Conservation (phyloP, 1,140 invertebrate genomes). For the Scaptomyza hsui region DNA sequence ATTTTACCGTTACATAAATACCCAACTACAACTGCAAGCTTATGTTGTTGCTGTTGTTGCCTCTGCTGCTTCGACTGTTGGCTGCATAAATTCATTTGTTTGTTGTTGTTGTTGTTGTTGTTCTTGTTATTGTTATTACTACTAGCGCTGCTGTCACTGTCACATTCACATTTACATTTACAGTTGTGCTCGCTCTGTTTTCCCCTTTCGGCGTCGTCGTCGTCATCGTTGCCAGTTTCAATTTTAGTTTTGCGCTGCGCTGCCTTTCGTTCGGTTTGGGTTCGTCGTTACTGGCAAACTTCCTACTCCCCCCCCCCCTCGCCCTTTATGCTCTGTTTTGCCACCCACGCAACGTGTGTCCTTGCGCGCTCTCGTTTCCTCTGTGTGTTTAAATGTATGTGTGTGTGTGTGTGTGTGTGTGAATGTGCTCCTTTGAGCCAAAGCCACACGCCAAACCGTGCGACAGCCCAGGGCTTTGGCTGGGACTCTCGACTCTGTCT, state of each 20-base stretch:
- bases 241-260: constrained; percentile 73
- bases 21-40: constrained; percentile 39
- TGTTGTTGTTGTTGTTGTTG: constrained; percentile 42
- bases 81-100: constrained; percentile 77
- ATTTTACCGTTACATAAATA: constrained; percentile 75
- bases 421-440: constrained; percentile 9
- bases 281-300: constrained; percentile 39
- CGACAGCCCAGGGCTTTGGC: constrained; percentile 57
- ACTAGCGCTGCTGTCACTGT: constrained; percentile 59
- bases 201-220: constrained; percentile 44
- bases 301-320: constrained; percentile 36
- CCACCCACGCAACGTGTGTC: constrained; percentile 69
- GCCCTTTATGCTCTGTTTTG: constrained; percentile 1
- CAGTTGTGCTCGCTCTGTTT: constrained; percentile 15
- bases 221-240: constrained; percentile 68
- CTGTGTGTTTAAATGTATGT: constrained; percentile 28
- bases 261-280: constrained; percentile 51
- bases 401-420: neutral
- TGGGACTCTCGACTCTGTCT: constrained; percentile 35
- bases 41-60: constrained; percentile 24
- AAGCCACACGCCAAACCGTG: constrained; percentile 39
- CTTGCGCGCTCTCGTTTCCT: constrained; percentile 74
- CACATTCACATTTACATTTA: constrained; percentile 31
- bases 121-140: constrained; percentile 51
- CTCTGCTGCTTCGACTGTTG: constrained; percentile 44